Evolutionary conservation across 2,888 invertebrate species (phyloP).

Genomic region (Dryobota labecula): DNA sequence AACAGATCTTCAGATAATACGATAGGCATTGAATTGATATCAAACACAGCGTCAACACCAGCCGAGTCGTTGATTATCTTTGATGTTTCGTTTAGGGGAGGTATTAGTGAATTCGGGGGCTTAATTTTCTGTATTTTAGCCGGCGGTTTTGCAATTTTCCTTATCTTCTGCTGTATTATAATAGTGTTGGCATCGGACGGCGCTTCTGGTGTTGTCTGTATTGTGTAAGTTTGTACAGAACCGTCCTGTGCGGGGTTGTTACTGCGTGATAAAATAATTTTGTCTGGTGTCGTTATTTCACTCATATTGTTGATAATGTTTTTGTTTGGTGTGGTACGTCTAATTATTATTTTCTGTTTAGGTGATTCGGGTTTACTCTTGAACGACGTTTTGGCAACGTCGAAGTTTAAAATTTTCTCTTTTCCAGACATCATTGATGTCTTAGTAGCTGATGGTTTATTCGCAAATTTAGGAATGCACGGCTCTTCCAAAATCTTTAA

Average conservation of each 20-base stretch:
- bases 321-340: slow-evolving; percentile 81
- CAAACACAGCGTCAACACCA: slow-evolving; percentile 90
- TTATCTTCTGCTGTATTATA: slow-evolving; percentile 84
- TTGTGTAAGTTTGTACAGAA: slow-evolving; percentile 86
- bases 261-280: slow-evolving; percentile 84
- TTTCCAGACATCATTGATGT: slow-evolving; percentile 79
- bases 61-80: slow-evolving; percentile 70
- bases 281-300: slow-evolving; percentile 82
- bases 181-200: slow-evolving; percentile 81
- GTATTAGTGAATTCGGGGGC: slow-evolving; percentile 77
- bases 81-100: slow-evolving; percentile 71
- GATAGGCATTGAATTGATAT: slow-evolving; percentile 94
- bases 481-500: slow-evolving; percentile 91
- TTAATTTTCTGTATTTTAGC: slow-evolving; percentile 83
- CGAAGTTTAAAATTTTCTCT: slow-evolving; percentile 88
- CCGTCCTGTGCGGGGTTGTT: slow-evolving; percentile 79
- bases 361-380: slow-evolving; percentile 79
- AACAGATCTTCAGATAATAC: slow-evolving; percentile 93
- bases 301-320: slow-evolving; percentile 79
- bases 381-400: slow-evolving; percentile 81
- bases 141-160: slow-evolving; percentile 80
- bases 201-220: slow-evolving; percentile 81
- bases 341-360: slow-evolving; percentile 87
- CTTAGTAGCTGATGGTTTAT: slow-evolving; percentile 77
- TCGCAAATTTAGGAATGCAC: slow-evolving; percentile 75